These are phyloP conservation scores for Picathartes gymnocephalus DNA, from an alignment of 2,113 vertebrate genomes.

Conservation along the genomic window DNA sequence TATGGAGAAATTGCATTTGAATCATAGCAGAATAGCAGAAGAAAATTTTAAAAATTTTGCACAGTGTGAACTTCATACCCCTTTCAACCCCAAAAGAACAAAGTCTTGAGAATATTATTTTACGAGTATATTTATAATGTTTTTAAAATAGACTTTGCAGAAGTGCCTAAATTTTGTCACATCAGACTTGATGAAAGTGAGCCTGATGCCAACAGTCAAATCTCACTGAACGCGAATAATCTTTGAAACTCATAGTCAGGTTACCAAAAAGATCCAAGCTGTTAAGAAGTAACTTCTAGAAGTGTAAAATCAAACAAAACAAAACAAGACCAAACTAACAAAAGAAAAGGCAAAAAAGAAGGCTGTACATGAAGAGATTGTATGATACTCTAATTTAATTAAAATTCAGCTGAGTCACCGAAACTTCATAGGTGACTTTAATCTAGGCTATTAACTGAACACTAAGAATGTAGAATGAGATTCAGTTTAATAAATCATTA, in stretches of 20 bases:
- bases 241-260: constrained; percentile 71
- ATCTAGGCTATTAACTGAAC: constrained; percentile 77
- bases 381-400: constrained; percentile 79
- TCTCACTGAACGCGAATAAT: constrained; percentile 56
- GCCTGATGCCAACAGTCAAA: constrained; percentile 73
- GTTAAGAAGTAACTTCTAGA: constrained; percentile 68
- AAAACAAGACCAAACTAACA: constrained; percentile 43
- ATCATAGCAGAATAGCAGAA: constrained; percentile 71
- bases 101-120: constrained; percentile 86
- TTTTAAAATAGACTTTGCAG: constrained; percentile 85
- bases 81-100: constrained; percentile 68
- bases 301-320: constrained; percentile 36
- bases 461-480: constrained; percentile 76
- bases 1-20: constrained; percentile 72
- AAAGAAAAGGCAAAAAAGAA: constrained; percentile 36
- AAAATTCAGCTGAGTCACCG: constrained; percentile 75
- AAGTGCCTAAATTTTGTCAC: constrained; percentile 88
- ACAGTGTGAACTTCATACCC: constrained; percentile 81
- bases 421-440: constrained; percentile 77
- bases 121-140: constrained; percentile 80
- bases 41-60: constrained; percentile 75
- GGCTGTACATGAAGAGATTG: constrained; percentile 72
- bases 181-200: constrained; percentile 77
- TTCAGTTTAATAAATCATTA: constrained; percentile 78
- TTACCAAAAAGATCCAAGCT: constrained; percentile 68